Evolutionary conservation across 2,113 vertebrate genomes (phyloP), one percentile per base, ranked within the genome.

Genomic region (Gallinago media): DNA sequence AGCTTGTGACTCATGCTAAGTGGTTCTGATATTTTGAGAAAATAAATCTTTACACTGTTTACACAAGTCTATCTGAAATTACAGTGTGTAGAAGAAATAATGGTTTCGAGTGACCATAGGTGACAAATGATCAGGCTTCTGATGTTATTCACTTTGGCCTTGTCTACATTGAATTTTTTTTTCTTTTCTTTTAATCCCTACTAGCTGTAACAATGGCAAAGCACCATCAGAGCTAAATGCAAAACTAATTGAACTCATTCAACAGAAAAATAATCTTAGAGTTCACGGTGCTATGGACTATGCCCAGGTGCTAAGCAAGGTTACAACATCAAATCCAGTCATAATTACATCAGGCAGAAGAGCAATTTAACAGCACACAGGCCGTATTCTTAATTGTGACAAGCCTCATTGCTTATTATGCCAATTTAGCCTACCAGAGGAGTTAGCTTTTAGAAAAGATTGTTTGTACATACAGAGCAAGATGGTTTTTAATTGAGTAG

Each of bases 1-100:
- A 96, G 91, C 96, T 97, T 78, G 95, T 97, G 96, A 94, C 96
- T 97, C 94, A 96, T 5, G 71, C 94, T 97, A 97, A 97, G 97
- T 97, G 96, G 94, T 93, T 95, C 90, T 97, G 96, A 97, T 97
- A 97, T 94, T 97, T 96, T 94, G 96, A 96, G 96, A 95, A 97
- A 97, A 96, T 96, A 97, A 97, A 97, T 97, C 96, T 93, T 91
- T 91, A 94, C 86, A 75, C 72, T 97, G 95, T 97, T 96, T 97
- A 96, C 94, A 97, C 78, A 94, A 97, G 78, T 96, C 96, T 80
- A 94, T 97, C 95, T 89, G 65, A 94, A 97, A 97, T 96, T 96
- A 96, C 94, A 96, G 91, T 31, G 93, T 96, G 95, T 94, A 92
- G 94, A 94, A 97, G 95, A 94, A 97, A 97, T 91, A 94, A 96